Conservation (phyloP, 2,113 vertebrate species). For the Ramphastos sulfuratus region DNA sequence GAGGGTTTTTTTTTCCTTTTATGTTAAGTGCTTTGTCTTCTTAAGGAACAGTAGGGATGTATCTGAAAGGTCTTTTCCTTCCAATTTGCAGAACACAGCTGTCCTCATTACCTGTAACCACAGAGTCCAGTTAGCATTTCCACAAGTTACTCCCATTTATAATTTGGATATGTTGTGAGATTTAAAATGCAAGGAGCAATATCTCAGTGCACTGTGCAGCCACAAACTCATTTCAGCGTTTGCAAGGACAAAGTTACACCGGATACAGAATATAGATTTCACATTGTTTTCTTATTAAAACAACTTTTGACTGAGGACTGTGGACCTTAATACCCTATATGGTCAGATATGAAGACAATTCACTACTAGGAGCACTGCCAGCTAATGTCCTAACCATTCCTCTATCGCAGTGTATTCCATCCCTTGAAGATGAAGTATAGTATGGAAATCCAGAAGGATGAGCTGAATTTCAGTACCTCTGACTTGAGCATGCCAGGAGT, state of each 20-base stretch:
- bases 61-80: background rate
- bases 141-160: background rate
- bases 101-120: background rate
- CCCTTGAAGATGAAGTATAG: background rate
- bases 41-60: background rate
- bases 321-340: constrained; percentile 27
- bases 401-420: background rate
- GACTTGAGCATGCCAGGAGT: background rate
- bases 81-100: background rate
- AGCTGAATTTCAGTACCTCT: background rate
- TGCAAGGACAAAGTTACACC: background rate
- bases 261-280: background rate
- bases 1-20: background rate
- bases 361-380: constrained; percentile 41
- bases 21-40: background rate
- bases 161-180: background rate
- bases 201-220: background rate
- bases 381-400: background rate
- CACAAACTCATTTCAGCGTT: background rate
- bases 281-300: constrained; percentile 5
- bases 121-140: background rate
- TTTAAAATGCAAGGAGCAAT: background rate
- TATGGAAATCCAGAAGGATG: background rate
- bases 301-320: background rate
- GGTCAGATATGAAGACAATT: constrained; percentile 62